phyloP scores from a whole-genome alignment of 1,140 invertebrate species.

The Tetraneura akinire region DNA sequence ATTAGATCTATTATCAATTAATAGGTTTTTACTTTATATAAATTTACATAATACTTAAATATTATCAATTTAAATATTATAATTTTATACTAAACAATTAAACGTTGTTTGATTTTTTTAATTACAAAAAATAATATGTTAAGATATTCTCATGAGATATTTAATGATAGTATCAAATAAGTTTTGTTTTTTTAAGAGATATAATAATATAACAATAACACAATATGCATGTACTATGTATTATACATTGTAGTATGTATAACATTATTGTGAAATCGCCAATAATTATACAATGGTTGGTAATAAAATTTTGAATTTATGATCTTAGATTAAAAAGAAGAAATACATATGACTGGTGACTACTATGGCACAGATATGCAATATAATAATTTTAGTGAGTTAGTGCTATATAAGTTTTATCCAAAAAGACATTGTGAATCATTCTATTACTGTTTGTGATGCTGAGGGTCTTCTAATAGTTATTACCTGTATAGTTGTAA shows the following conservation, averaged over 20 bases:
- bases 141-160: not conserved
- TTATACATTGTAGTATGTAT: no score
- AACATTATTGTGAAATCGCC: constrained; percentile 35
- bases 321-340: constrained; percentile 22
- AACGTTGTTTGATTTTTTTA: not conserved
- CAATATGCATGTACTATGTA: not conserved
- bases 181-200: constrained; percentile 19
- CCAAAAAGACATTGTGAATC: constrained; percentile 34
- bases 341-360: not conserved
- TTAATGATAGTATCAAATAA: not conserved
- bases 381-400: constrained; percentile 36
- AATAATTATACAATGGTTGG: not conserved
- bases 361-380: constrained; percentile 4
- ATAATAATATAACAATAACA: not conserved
- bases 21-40: no score
- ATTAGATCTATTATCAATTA: no score
- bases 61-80: no score
- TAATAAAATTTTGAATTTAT: constrained; percentile 19
- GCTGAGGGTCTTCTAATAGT: constrained; percentile 34
- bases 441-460: not conserved
- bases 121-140: not conserved
- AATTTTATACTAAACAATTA: no score
- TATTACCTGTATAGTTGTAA: not conserved
- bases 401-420: not conserved
- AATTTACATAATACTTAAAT: no score